Evolutionary conservation across 2,113 vertebrate species (phyloP).

Genomic region (Vireo altiloquus): DNA sequence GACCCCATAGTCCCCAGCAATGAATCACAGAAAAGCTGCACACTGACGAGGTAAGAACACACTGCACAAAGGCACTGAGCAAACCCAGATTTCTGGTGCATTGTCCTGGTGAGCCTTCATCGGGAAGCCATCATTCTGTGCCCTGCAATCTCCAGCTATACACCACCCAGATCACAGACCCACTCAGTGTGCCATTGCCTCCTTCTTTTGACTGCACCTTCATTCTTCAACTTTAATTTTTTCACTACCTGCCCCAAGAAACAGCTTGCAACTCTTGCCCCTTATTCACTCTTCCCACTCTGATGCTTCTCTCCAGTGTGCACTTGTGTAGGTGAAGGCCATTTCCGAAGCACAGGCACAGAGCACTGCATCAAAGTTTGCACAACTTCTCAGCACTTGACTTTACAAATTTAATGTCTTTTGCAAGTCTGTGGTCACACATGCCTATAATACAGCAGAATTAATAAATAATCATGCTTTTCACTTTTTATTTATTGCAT

Average conservation of each 20-base stretch:
- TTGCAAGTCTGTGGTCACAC: background rate
- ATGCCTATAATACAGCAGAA: background rate
- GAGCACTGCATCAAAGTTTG: background rate
- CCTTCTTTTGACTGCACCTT: background rate
- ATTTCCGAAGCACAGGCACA: background rate
- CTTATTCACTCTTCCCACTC: background rate
- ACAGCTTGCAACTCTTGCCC: fast-evolving
- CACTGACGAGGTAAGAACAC: background rate
- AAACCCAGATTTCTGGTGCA: background rate
- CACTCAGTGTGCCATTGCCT: background rate
- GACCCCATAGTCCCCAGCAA: background rate
- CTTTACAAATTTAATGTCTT: background rate
- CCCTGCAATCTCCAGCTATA: background rate
- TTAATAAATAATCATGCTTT: background rate
- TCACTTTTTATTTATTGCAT: background rate
- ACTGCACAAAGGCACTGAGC: background rate
- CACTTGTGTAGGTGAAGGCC: background rate
- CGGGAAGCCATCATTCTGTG: fast-evolving
- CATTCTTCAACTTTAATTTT: background rate
- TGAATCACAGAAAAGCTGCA: background rate
- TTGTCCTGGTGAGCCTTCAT: fast-evolving
- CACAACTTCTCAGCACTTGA: background rate
- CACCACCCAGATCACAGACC: background rate
- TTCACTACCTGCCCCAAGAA: background rate
- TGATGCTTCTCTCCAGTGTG: background rate